Evolutionary conservation across 2,888 invertebrate species (phyloP).

Genomic region (Drosophila stalkeri): DNA sequence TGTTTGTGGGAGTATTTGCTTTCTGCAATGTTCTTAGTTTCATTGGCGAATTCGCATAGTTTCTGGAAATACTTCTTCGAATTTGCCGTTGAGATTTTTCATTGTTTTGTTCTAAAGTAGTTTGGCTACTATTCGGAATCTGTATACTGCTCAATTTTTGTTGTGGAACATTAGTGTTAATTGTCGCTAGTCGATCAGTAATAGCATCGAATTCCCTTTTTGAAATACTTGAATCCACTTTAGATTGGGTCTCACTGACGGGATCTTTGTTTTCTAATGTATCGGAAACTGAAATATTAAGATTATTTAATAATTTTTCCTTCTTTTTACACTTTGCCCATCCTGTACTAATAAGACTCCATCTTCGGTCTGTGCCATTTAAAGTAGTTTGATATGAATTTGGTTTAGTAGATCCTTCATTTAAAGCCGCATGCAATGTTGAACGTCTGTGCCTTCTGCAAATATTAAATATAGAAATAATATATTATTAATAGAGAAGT

Average conservation of each 20-base stretch:
- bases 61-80: background rate
- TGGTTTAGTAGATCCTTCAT: background rate
- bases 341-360: constrained; percentile 9
- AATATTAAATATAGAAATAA: background rate
- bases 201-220: constrained; percentile 8
- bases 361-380: background rate
- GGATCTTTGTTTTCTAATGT: background rate
- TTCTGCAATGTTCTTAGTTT: background rate
- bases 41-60: background rate
- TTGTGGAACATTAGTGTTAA: background rate
- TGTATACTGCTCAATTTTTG: background rate
- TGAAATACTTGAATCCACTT: background rate
- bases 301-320: background rate
- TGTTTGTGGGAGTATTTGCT: background rate
- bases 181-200: constrained; percentile 2
- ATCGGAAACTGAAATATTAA: background rate
- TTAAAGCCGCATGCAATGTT: background rate
- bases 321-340: constrained; percentile 7
- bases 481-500: background rate
- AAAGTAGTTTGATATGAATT: background rate
- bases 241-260: background rate
- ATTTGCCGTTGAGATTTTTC: background rate
- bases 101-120: background rate
- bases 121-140: background rate
- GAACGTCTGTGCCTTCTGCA: background rate